Percentiles rank a stretch among this genome's conserved stretches.
phyloP scores from a whole-genome alignment of 2,113 vertebrate genomes.

The Scytalopus superciliaris region DNA sequence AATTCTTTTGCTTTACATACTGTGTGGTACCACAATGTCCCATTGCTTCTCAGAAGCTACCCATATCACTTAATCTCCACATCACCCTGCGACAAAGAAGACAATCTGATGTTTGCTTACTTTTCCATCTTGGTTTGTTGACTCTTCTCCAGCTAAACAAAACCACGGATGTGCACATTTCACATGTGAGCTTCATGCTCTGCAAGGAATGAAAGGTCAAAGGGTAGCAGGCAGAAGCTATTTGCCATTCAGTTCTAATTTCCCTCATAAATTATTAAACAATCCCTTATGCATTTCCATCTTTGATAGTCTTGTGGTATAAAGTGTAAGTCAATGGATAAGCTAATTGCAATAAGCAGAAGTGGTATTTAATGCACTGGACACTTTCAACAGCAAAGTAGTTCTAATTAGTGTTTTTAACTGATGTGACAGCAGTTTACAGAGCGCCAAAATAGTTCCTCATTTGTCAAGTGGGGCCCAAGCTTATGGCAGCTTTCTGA shows the following conservation, averaged over 20 bases:
- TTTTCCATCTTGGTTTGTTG: not conserved
- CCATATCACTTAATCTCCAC: not conserved
- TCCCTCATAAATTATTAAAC: constrained; percentile 85
- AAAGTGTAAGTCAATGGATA: constrained; percentile 86
- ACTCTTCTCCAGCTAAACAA: constrained; percentile 15
- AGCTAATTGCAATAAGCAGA: constrained; percentile 93
- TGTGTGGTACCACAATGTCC: not conserved
- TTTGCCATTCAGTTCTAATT: constrained; percentile 76
- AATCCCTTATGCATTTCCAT: constrained; percentile 78
- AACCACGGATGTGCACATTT: not conserved
- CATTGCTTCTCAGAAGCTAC: constrained; percentile 4
- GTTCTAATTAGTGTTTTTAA: constrained; percentile 91
- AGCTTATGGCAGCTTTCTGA: constrained; percentile 84
- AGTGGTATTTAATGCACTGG: constrained; percentile 88
- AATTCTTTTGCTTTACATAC: not conserved
- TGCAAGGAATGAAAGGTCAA: constrained; percentile 41
- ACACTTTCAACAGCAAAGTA: constrained; percentile 85
- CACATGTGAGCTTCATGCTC: constrained; percentile 3
- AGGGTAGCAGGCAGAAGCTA: constrained; percentile 69
- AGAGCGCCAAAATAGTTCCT: constrained; percentile 80
- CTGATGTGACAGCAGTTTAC: constrained; percentile 86
- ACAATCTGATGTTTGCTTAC: not conserved
- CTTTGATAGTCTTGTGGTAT: constrained; percentile 76
- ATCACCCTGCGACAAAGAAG: not conserved
- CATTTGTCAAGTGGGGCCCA: constrained; percentile 80